These are phyloP conservation scores for Aurelia coerulea DNA, from an alignment of 30 jellyfish, hydroid and myxozoan species.

Conservation along the genomic window DNA sequence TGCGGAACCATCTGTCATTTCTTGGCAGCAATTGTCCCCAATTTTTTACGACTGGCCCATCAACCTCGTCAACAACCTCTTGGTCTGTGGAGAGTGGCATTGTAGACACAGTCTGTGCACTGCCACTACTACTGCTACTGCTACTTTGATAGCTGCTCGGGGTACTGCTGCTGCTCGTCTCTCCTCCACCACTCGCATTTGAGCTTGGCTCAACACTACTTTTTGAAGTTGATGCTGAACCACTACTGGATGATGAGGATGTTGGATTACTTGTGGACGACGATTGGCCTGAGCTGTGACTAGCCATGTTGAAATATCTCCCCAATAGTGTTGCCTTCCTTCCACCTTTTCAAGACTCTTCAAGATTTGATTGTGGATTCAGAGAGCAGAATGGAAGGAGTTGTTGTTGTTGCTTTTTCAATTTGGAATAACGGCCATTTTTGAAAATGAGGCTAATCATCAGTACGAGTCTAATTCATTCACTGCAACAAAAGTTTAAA, in stretches of 20 bases:
- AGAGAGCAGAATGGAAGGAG: neutral
- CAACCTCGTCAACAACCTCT: constrained; percentile 15
- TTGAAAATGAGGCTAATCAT: constrained; percentile 1
- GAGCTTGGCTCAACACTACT: too few species aligned
- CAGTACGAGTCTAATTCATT: too few species aligned
- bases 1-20: neutral
- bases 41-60: neutral
- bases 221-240: constrained; percentile 3
- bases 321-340: too few species aligned
- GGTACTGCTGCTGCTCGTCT: too few species aligned
- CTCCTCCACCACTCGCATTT: too few species aligned
- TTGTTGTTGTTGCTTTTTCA: neutral
- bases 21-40: constrained; percentile 41
- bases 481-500: too few species aligned
- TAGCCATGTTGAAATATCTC: too few species aligned
- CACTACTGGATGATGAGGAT: constrained; percentile 36
- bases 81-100: constrained; percentile 5
- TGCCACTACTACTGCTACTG: constrained; percentile 14
- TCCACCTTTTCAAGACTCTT: too few species aligned
- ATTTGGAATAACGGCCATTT: too few species aligned
- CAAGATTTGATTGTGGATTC: too few species aligned
- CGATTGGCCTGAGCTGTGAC: too few species aligned
- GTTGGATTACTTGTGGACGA: neutral
- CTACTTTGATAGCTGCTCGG: neutral
- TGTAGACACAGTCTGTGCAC: constrained; percentile 14